A percentile compares a stretch with the other conserved stretches of the same genome.
Conservation (phyloP, 2,888 invertebrate genomes). For the Cephus sareptanus region DNA sequence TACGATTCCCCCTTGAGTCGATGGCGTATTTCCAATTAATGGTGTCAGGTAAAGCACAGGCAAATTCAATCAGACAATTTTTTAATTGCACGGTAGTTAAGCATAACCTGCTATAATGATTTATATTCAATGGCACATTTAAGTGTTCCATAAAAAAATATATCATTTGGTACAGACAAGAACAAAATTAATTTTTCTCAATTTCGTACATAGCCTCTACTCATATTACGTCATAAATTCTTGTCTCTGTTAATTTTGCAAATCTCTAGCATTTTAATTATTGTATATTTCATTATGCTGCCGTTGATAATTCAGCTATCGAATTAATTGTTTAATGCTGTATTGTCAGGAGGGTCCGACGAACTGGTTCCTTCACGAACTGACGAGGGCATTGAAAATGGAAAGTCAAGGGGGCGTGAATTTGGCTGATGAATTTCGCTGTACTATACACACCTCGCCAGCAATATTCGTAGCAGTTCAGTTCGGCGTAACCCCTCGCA, state of each 20-base stretch:
- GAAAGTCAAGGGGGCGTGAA: conserved; percentile 19
- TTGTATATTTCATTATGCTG: too few species aligned
- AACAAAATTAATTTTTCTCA: background rate
- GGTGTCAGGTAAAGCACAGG: background rate
- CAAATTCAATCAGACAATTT: conserved; percentile 5
- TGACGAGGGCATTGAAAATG: conserved; percentile 10
- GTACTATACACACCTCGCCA: too few species aligned
- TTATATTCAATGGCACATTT: background rate
- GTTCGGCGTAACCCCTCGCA: too few species aligned
- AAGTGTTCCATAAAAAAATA: too few species aligned
- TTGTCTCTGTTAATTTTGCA: background rate
- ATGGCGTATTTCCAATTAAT: conserved; percentile 11
- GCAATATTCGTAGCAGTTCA: too few species aligned
- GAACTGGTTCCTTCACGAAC: background rate
- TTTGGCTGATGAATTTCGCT: conserved; percentile 27
- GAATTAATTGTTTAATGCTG: too few species aligned
- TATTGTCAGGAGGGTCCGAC: too few species aligned
- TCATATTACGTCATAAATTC: background rate
- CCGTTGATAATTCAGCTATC: too few species aligned
- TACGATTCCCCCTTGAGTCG: conserved; percentile 8
- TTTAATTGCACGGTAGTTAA: background rate
- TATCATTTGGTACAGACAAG: too few species aligned
- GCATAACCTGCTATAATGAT: background rate
- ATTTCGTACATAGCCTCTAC: too few species aligned
- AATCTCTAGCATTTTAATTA: background rate